Evolutionary conservation across 2,888 invertebrate species (phyloP).

Genomic region (Augiades crinisus): DNA sequence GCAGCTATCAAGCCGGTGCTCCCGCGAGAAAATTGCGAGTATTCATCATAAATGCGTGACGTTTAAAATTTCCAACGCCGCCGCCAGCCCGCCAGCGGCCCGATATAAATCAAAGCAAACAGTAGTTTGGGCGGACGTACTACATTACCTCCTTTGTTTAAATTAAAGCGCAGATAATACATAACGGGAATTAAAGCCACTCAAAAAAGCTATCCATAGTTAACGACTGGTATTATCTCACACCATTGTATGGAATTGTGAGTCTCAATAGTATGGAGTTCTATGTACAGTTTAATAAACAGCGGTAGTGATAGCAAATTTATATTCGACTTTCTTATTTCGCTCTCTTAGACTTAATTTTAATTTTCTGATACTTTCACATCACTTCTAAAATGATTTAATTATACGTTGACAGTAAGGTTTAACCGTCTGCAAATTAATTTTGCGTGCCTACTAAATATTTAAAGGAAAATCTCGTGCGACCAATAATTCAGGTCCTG

Average conservation of each 20-base stretch:
- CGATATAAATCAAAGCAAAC: conserved; percentile 70
- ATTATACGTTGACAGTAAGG: no score
- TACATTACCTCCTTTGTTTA: conserved; percentile 41
- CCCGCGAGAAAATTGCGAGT: conserved; percentile 74
- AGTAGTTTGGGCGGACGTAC: conserved; percentile 58
- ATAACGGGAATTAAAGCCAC: not conserved
- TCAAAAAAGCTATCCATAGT: not conserved
- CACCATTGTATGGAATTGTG: no score
- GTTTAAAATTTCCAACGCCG: conserved; percentile 67
- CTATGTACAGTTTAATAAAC: no score
- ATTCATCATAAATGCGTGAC: conserved; percentile 78
- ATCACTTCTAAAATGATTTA: no score
- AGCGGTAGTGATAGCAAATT: no score
- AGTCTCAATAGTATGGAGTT: no score
- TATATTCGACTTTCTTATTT: no score
- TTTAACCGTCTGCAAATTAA: not conserved
- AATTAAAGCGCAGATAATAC: conserved; percentile 32
- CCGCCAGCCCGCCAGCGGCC: conserved; percentile 53
- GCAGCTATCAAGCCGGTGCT: conserved; percentile 56
- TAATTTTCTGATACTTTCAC: no score
- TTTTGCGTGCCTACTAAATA: conserved; percentile 5
- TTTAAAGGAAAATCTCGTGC: conserved; percentile 49
- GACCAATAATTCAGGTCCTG: conserved; percentile 59
- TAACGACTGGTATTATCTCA: no score
- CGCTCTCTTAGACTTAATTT: no score